Evolutionary conservation across 2,888 invertebrate genomes (phyloP).

Genomic region (Eupeodes latifasciatus): DNA sequence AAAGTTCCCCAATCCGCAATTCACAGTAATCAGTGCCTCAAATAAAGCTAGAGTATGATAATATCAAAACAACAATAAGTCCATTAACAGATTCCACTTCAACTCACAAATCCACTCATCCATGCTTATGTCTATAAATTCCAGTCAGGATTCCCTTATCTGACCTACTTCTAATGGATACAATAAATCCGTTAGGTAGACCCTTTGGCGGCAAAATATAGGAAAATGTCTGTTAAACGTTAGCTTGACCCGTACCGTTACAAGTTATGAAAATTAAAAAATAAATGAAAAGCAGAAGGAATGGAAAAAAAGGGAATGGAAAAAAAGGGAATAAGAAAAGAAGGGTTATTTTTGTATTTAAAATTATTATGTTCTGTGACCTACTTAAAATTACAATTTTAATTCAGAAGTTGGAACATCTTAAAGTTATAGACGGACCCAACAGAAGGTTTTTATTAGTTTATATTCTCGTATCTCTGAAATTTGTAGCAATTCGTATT

Average conservation of each 20-base stretch:
- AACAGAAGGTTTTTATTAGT: neutral
- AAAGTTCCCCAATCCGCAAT: too few relatives aligned
- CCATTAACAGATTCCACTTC: conserved; percentile 34
- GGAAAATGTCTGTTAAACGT: neutral
- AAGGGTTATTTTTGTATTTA: neutral
- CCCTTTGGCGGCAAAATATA: neutral
- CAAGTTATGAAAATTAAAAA: neutral
- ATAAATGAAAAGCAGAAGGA: neutral
- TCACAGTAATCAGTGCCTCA: neutral
- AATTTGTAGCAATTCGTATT: neutral
- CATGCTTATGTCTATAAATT: neutral
- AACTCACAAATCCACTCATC: conserved; percentile 24
- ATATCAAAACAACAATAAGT: conserved; percentile 15
- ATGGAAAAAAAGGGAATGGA: neutral
- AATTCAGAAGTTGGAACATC: neutral
- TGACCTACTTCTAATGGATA: conserved; percentile 6
- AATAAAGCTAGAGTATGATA: neutral
- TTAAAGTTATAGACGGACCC: neutral
- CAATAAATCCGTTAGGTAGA: conserved; percentile 19
- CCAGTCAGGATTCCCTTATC: conserved; percentile 10
- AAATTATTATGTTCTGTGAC: neutral
- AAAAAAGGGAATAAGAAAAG: neutral
- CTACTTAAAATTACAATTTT: neutral
- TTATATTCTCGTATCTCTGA: neutral
- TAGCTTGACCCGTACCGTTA: neutral